Percentiles rank a stretch among this genome's conserved stretches.
These are phyloP conservation scores for Agriotes lineatus DNA, from an alignment of 2,888 invertebrate species.

Conservation along the genomic window DNA sequence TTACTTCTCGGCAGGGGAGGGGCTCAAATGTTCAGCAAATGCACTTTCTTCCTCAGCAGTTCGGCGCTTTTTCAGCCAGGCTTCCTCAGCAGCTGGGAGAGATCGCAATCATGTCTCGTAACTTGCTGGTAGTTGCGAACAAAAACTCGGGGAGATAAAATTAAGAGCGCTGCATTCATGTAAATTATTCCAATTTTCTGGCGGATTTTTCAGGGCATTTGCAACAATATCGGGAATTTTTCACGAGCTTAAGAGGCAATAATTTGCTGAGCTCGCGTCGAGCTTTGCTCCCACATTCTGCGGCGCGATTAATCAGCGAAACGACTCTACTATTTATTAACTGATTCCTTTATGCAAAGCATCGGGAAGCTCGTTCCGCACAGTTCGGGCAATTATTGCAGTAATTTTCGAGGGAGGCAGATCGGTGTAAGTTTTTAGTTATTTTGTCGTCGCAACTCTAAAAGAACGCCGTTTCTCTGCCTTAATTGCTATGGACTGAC, in stretches of 20 bases:
- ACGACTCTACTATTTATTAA: not conserved
- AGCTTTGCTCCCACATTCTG: conserved; percentile 1
- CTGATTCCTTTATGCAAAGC: not conserved
- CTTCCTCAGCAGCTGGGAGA: conserved; percentile 18
- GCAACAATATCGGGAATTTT: conserved; percentile 22
- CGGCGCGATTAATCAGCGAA: conserved; percentile 11
- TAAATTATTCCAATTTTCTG: conserved; percentile 44
- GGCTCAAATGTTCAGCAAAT: too few relatives aligned
- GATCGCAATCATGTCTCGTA: conserved; percentile 29
- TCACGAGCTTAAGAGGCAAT: conserved; percentile 25
- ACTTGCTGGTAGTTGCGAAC: conserved; percentile 20
- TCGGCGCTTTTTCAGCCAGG: not conserved
- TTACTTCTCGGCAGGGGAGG: too few relatives aligned
- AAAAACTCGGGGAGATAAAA: conserved; percentile 27
- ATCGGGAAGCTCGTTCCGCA: not conserved
- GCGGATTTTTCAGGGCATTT: conserved; percentile 44
- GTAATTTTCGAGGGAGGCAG: not conserved
- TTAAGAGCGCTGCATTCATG: conserved; percentile 29
- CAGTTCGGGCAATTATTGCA: not conserved
- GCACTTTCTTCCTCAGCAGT: too few relatives aligned
- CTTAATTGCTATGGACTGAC: not conserved
- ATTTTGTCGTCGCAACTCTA: not conserved
- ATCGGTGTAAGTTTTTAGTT: not conserved
- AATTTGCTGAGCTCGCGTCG: conserved; percentile 21
- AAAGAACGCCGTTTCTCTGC: not conserved